A percentile compares a stretch with the other conserved stretches of the same genome.
phyloP scores from a whole-genome alignment of 2,113 vertebrate species.

The Trichechus manatus region DNA sequence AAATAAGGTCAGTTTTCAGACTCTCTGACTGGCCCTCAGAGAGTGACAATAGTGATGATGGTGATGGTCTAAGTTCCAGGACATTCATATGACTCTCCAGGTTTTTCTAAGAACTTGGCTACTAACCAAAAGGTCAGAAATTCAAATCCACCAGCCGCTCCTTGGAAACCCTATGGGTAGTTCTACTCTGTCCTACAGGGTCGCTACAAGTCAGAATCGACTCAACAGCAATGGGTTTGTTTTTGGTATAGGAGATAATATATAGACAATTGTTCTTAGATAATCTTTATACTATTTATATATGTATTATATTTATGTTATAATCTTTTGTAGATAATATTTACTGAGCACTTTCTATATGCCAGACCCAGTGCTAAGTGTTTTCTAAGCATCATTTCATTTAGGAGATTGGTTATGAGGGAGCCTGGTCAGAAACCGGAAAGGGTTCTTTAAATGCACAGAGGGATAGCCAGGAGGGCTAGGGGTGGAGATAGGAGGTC shows the following conservation, averaged over 20 bases:
- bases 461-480: background rate
- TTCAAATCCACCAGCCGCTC: too few relatives aligned
- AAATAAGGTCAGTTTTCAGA: slow-evolving; percentile 44
- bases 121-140: too few relatives aligned
- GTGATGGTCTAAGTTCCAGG: background rate
- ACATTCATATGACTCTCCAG: background rate
- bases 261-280: background rate
- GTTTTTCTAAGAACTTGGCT: background rate
- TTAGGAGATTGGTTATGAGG: background rate
- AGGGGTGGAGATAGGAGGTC: background rate
- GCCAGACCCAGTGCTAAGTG: background rate
- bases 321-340: slow-evolving; percentile 40
- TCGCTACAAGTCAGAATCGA: too few relatives aligned
- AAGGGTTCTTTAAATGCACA: slow-evolving; percentile 17
- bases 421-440: background rate
- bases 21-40: background rate
- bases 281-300: background rate
- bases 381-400: slow-evolving; percentile 43
- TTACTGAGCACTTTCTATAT: slow-evolving; percentile 7
- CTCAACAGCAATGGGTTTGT: too few relatives aligned
- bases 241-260: background rate
- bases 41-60: background rate
- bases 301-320: background rate
- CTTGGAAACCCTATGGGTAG: too few relatives aligned
- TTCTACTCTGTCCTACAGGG: too few relatives aligned